phyloP scores from a whole-genome alignment of 2,888 invertebrate genomes.

The Drosophila atripex region DNA sequence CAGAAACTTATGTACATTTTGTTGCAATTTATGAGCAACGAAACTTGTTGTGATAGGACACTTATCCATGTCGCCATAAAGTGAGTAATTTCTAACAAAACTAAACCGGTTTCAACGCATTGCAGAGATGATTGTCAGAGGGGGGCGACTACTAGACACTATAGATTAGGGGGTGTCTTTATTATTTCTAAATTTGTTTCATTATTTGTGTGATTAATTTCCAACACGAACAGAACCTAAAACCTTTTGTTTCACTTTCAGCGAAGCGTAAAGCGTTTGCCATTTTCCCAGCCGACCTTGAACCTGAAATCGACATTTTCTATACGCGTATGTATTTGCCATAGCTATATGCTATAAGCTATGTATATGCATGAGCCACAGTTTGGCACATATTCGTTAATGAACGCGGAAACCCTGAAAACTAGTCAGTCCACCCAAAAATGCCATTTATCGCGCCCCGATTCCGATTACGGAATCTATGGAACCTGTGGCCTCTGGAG shows the following conservation, averaged over 20 bases:
- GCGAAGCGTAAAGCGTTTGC: not conserved
- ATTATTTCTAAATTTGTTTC: not conserved
- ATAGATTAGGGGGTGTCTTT: not conserved
- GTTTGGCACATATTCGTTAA: conserved; percentile 24
- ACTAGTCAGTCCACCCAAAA: conserved; percentile 13
- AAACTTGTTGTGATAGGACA: conserved; percentile 42
- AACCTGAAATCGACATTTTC: conserved; percentile 49
- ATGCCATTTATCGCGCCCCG: conserved; percentile 19
- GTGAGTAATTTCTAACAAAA: conserved; percentile 23
- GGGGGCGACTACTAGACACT: not conserved
- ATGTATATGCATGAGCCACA: not conserved
- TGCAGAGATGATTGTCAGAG: not conserved
- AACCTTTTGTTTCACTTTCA: not conserved
- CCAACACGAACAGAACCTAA: no score
- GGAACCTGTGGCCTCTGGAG: conserved; percentile 4
- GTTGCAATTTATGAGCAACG: conserved; percentile 15
- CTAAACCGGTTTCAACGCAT: conserved; percentile 29
- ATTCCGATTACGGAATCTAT: conserved; percentile 8
- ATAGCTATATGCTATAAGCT: not conserved
- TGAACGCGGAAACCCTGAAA: conserved; percentile 29
- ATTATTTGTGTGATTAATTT: not conserved
- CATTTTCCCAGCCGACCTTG: conserved; percentile 58
- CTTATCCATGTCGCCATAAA: conserved; percentile 25
- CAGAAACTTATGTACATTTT: not conserved
- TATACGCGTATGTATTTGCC: not conserved